phyloP scores from a whole-genome alignment of 1,140 invertebrate genomes.

The Subanguina moxae region DNA sequence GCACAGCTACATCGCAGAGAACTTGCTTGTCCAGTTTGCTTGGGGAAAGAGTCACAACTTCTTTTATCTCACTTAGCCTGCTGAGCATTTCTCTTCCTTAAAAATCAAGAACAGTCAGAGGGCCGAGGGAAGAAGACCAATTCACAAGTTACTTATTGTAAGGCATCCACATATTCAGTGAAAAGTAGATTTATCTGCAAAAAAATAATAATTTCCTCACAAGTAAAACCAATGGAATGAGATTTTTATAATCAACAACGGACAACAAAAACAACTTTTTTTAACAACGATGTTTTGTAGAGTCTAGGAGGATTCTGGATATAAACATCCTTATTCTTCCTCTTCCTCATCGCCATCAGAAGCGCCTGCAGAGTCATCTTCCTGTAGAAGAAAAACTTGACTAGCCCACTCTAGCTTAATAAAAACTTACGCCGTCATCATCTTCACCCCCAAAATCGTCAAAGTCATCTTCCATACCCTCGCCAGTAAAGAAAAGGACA shows the following conservation, averaged over 20 bases:
- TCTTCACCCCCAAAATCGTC: constrained; percentile 42
- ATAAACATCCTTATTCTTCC: constrained; percentile 25
- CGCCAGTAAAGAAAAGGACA: constrained; percentile 64
- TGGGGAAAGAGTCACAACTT: not conserved
- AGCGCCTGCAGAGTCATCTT: constrained; percentile 27
- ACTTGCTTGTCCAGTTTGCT: not conserved
- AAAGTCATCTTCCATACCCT: constrained; percentile 47
- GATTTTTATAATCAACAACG: constrained; percentile 10
- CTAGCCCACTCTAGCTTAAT: not conserved
- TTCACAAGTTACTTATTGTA: no score
- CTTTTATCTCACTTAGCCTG: not conserved
- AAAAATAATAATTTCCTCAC: no score
- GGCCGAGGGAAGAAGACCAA: no score
- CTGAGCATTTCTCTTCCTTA: no score
- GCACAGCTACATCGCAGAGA: not conserved
- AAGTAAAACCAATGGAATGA: not conserved
- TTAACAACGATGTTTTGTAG: not conserved
- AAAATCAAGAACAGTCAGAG: no score
- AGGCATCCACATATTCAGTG: no score
- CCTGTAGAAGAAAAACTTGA: not conserved
- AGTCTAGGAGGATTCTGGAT: not conserved
- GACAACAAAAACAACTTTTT: constrained; percentile 12
- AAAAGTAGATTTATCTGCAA: no score
- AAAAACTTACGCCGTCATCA: constrained; percentile 28
- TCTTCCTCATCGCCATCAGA: constrained; percentile 11